Evolutionary conservation across 2,888 invertebrate genomes (phyloP), one percentile per base, ranked within the genome.

Genomic region (Aplocera efformata): DNA sequence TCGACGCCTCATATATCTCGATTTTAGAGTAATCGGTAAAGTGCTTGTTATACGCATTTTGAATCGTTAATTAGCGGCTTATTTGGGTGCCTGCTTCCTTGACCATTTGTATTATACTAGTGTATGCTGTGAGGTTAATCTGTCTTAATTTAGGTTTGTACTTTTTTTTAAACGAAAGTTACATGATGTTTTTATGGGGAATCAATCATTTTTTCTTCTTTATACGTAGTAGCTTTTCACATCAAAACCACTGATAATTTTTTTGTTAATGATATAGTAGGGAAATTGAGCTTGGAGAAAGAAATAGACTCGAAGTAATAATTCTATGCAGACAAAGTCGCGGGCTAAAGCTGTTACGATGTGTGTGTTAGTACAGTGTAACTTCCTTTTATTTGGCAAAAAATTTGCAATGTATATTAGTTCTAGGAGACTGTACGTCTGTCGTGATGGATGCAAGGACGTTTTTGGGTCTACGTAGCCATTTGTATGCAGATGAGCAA

Each of bases 1-100:
- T 82, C 65, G 83, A 79, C 83, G 82, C 80, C 79, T 83, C 75
- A 61, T 76, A 63, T 60, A 72, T 77, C 72, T 74, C 61, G 58
- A 61, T 76, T 79, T 79, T 64, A 68, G 68, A 60, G 72, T 72
- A 75, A 79, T 76, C 76, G 70, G 67, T 68, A 69, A 67, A 70
- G 65, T 70, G 67, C 52, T 50, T 31, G 37, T 3, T 7, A 46
- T 32, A 69, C 76, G 72, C 55, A 42, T 6, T 3, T 11, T 25
- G 82, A 76, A 76, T 84, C 48, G 42, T 28, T 57, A 72, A 76
- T 69, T 58, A 13, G 20, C 27, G 20, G 30, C 38, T 37, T 44
- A 41, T 46, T 42, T 33, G 33, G 17, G 7, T 53, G 54, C 52
- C 48, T 41, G 52, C 44, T 56, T 54, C 57, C 50, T 38, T 50